Base-by-base conservation (phyloP, 2,113 vertebrate species). In the Mesembrinibis cayennensis region DNA sequence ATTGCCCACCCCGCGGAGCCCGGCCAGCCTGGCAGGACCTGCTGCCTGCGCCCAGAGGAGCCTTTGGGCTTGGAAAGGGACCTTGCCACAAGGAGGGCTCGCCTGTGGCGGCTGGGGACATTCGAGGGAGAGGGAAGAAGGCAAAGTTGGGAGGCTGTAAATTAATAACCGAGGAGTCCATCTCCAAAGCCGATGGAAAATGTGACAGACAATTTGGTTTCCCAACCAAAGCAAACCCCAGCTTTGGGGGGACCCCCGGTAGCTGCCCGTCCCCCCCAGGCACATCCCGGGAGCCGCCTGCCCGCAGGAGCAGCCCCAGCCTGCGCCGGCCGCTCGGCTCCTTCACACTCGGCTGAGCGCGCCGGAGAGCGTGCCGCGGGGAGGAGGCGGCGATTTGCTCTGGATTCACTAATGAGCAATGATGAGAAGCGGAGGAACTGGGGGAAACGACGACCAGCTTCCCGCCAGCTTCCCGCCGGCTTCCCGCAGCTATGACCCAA, bases 401-500 rank as follows among this genome's bases (percentile, higher is more conserved):
- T 40, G 71, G 23, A 23, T 86, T 36, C 66, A 21, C 80, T 74
- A 89, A 91, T 25, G 36, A 81, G 89, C 11, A 1, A 72, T 78
- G 93, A 95, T 52, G 90, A 92, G 92, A 44, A 61, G 81, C 4
- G 36, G 87, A 67, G 87, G 66, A 56, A 77, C 84, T 67, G 87
- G n/a, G 82, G 84, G 61, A 74, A 95, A 90, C 44, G 73, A 49
- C 23, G 44, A 56, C 19, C 61, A 23, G 82, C 59, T n/a, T 42
- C 77, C 61, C 7, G 15, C 18, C 34, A n/a, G 67, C 80, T 61
- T 69, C 62, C 88, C 7, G 5, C 2, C 5, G 52, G 67, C 80
- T 95, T 67, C 90, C 90, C 36, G 8, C 84, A 59, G 86, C 82
- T 59, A 80, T 91, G 87, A 90, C n/a, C 94, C 91, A 67, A 38